A percentile compares a stretch with the other conserved stretches of the same genome.
Conservation (phyloP, 2,888 invertebrate genomes). For the Lamellibrachia satsuma region DNA sequence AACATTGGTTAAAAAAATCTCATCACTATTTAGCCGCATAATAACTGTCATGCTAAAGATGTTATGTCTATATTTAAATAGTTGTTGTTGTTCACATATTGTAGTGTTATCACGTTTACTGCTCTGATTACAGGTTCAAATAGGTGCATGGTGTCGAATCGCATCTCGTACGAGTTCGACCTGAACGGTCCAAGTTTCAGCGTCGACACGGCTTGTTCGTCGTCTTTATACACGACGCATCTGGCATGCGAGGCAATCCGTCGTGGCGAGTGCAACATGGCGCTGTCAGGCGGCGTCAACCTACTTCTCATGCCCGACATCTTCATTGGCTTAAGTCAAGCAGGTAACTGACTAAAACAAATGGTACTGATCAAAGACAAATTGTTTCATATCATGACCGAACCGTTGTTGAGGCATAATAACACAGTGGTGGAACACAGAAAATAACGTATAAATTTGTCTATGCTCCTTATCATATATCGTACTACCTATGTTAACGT, state of each 20-base stretch:
- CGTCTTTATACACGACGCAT: background rate
- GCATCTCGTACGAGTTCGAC: background rate
- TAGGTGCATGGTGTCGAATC: background rate
- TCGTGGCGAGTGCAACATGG: background rate
- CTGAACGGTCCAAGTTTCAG: background rate
- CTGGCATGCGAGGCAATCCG: conserved; percentile 4
- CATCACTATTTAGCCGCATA: too few species aligned
- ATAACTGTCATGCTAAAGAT: too few species aligned
- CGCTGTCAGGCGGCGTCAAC: background rate
- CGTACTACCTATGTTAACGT: too few species aligned
- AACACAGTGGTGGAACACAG: too few species aligned
- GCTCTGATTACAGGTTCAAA: background rate
- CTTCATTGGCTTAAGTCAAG: background rate
- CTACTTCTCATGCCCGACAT: background rate
- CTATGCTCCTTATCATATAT: too few species aligned
- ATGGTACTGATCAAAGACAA: too few species aligned
- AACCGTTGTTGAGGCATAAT: too few species aligned
- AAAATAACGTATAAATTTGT: too few species aligned
- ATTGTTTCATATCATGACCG: too few species aligned
- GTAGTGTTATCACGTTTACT: background rate
- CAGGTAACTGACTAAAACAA: background rate
- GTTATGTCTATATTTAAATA: too few species aligned
- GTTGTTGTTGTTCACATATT: too few species aligned
- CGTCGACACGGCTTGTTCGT: conserved; percentile 1
- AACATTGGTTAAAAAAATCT: too few species aligned